Conservation (phyloP, 1,140 invertebrate genomes). For the Scaptomyza graminum region DNA sequence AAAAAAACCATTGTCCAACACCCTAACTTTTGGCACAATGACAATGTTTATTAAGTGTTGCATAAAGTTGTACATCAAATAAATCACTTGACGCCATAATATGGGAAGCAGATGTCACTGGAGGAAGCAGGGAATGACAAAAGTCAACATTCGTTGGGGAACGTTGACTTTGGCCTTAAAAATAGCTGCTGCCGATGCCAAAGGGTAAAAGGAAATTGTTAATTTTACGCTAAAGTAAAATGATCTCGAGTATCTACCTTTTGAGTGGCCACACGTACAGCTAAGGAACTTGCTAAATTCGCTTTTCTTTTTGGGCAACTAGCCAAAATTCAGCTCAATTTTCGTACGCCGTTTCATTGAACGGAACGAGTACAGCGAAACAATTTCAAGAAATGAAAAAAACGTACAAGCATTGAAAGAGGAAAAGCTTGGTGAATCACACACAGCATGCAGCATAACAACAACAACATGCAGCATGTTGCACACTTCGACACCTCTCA, state of each 20-base stretch:
- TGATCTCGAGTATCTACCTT: constrained; percentile 5
- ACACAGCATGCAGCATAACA: constrained; percentile 26
- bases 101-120: constrained; percentile 4
- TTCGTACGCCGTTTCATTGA: constrained; percentile 28
- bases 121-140: constrained; percentile 26
- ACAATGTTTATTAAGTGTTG: background rate
- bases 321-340: constrained; percentile 54
- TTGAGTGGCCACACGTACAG: constrained; percentile 44
- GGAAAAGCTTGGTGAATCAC: constrained; percentile 38
- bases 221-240: constrained; percentile 1
- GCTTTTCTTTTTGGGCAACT: constrained; percentile 39
- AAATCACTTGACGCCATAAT: background rate
- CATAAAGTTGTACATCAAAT: background rate
- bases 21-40: background rate
- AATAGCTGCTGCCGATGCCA: constrained; percentile 37
- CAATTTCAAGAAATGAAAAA: background rate
- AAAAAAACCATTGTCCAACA: background rate
- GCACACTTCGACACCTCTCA: constrained; percentile 80
- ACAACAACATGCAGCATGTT: constrained; percentile 3
- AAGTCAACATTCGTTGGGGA: constrained; percentile 46
- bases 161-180: constrained; percentile 65
- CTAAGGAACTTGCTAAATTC: constrained; percentile 35
- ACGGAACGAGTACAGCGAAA: constrained; percentile 16
- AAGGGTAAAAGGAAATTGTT: constrained; percentile 5
- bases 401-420: background rate